Conservation (phyloP, 2,888 invertebrate species). For the Heliconius sara region DNA sequence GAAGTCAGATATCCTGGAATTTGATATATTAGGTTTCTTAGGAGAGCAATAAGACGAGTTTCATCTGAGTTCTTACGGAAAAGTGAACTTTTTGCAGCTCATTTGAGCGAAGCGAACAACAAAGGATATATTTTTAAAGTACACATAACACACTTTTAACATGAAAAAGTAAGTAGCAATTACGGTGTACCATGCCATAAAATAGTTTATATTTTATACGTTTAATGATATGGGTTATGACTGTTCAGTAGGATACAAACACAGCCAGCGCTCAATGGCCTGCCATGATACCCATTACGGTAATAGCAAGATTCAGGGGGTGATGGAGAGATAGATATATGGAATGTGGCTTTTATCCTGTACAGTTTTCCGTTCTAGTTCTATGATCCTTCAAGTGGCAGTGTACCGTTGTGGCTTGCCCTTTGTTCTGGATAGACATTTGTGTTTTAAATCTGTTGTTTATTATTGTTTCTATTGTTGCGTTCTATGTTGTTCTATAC, state of each 20-base stretch:
- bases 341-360: conserved; percentile 30
- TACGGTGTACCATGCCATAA: not conserved
- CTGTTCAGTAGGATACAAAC: conserved; percentile 24
- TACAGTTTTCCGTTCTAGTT: conserved; percentile 31
- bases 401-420: conserved; percentile 13
- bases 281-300: conserved; percentile 39
- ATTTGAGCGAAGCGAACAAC: not conserved
- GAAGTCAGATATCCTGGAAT: too few relatives aligned
- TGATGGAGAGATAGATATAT: conserved; percentile 32
- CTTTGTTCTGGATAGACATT: conserved; percentile 17
- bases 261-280: conserved; percentile 31
- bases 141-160: not conserved
- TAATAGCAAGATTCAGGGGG: conserved; percentile 35
- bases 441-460: conserved; percentile 19
- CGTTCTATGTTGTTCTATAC: not conserved
- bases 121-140: not conserved
- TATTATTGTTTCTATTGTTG: conserved; percentile 19
- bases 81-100: not conserved
- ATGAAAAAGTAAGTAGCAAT: not conserved
- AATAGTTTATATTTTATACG: conserved; percentile 20
- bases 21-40: too few relatives aligned
- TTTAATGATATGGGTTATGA: conserved; percentile 20
- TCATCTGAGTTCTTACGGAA: too few relatives aligned
- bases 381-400: conserved; percentile 20
- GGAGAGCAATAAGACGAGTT: too few relatives aligned